Conservation (phyloP, 2,113 vertebrate genomes). For the Mugil cephalus region DNA sequence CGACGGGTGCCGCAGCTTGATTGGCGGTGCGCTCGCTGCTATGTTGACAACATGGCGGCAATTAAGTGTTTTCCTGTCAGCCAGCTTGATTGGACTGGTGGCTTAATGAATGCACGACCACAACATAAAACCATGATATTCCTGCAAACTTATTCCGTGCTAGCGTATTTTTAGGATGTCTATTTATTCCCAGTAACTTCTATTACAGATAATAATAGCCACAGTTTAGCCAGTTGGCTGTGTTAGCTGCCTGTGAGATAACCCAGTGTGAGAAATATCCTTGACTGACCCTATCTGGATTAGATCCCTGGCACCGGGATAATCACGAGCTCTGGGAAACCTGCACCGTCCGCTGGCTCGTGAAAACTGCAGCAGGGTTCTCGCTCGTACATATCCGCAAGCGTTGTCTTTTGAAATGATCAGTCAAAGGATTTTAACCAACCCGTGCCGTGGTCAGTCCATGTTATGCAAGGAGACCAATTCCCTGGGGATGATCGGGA, state of each 20-base stretch:
- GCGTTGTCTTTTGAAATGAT: constrained; percentile 58
- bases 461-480: constrained; percentile 55
- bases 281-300: constrained; percentile 43
- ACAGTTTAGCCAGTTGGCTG: constrained; percentile 25
- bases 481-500: constrained; percentile 78
- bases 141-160: constrained; percentile 9
- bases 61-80: no score
- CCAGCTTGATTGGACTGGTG: constrained; percentile 10
- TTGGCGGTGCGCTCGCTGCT: constrained; percentile 6
- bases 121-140: not conserved
- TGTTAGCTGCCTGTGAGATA: constrained; percentile 12
- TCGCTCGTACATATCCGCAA: constrained; percentile 22
- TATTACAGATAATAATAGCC: constrained; percentile 23
- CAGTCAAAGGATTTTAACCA: constrained; percentile 62
- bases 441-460: constrained; percentile 34
- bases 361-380: constrained; percentile 36
- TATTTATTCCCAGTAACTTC: constrained; percentile 30
- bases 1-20: no score
- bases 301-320: constrained; percentile 39
- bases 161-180: no score
- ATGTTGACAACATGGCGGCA: not conserved
- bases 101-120: not conserved
- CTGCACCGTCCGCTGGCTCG: constrained; percentile 24
- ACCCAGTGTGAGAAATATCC: constrained; percentile 21
- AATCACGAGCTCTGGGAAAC: constrained; percentile 47